These are phyloP conservation scores for Chaetura pelagica DNA, from an alignment of 2,113 vertebrate genomes.

Conservation along the genomic window DNA sequence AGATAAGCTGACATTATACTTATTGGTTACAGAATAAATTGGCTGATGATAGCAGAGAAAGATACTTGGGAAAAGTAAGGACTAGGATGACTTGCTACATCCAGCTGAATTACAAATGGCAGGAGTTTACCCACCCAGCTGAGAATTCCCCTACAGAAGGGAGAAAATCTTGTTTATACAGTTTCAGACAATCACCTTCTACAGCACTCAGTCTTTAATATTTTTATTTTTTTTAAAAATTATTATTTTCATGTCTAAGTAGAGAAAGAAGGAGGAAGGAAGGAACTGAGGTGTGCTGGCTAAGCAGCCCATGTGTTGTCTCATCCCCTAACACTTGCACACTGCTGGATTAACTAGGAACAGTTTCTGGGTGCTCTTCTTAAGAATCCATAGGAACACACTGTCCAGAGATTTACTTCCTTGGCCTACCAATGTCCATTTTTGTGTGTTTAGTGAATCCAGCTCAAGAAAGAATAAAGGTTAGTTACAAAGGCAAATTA, in stretches of 20 bases:
- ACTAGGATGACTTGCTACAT: neutral
- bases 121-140: neutral
- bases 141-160: neutral
- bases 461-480: neutral
- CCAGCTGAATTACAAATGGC: neutral
- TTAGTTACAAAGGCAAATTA: neutral
- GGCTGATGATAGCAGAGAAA: neutral
- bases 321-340: neutral
- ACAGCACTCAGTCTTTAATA: neutral
- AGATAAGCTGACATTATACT: neutral
- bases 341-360: neutral
- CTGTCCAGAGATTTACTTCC: neutral
- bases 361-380: neutral
- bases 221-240: no score
- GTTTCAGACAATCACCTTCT: neutral
- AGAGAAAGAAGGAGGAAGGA: neutral
- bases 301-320: neutral
- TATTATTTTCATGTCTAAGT: neutral
- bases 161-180: neutral
- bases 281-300: neutral
- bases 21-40: neutral
- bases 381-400: neutral
- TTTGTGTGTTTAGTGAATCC: neutral
- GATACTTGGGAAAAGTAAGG: neutral
- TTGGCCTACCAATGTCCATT: neutral